Base-by-base conservation (phyloP, 2,888 invertebrate species). In the Andricus curvator region DNA sequence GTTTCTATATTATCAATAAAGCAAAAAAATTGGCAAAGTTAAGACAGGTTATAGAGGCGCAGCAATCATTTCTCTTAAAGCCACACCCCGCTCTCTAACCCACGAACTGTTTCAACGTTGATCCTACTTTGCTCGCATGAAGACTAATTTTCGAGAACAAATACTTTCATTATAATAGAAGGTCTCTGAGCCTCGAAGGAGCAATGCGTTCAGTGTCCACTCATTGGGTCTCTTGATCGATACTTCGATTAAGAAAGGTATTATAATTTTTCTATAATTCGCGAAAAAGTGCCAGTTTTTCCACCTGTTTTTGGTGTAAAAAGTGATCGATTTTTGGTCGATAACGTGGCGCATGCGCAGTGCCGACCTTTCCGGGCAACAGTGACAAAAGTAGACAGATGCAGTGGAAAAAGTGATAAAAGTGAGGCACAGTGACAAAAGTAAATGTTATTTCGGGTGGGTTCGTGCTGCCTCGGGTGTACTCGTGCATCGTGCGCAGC, bases 101-200 rank as follows among this genome's bases (percentile, higher is more conserved):
- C 70, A 70, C 29, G 70, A 74, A 74, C 29, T 74, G 56, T 33
- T 74, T 56, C 17, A 33, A 74, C n/a, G 56, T 15, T 74, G 33
- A 29, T 74, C 37, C 33, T 51, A 74, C 48, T 56, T 74, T 5
- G 62, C 22, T 25, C 29, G 37, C 41, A 29, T 20, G 17, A 44
- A 81, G 80, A 83, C 84, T 87, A 87, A 88, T 87, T 87, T 80
- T 80, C 82, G 64, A 81, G 83, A 84, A 87, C 88, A 87, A 86
- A 88, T 85, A 85, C 85, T 88, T 87, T 84, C 86, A 88, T 88
- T 87, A 86, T 25, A 25, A 25, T 25, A 25, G 1, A 86, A 85
- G 84, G 83, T 84, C 85, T 68, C 8, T n/a, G 25, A 17, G 25
- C 77, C 66, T 56, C 70, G 65, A 74, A 68, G 84, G 81, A 82